phyloP scores from a whole-genome alignment of 2,888 invertebrate genomes.

The Xanthorhoe designata region DNA sequence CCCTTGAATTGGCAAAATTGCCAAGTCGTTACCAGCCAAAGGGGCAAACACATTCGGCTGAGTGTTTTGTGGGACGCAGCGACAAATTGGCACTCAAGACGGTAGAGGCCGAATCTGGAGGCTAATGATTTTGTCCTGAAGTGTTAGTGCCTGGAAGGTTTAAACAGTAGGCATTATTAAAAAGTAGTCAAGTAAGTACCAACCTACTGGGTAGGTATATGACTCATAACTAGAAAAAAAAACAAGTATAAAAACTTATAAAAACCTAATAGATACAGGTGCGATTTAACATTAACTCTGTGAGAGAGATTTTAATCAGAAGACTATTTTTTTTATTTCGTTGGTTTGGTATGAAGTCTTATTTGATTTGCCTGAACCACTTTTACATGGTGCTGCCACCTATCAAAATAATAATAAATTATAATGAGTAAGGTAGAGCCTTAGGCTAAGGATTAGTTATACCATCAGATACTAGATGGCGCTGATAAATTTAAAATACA shows the following conservation, averaged over 20 bases:
- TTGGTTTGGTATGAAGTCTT: no score
- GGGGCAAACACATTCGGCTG: slow-evolving; percentile 70
- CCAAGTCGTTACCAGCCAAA: slow-evolving; percentile 56
- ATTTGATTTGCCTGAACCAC: not conserved
- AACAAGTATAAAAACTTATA: no score
- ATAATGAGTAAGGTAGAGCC: not conserved
- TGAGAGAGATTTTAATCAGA: no score
- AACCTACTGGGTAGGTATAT: no score
- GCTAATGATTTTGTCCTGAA: slow-evolving; percentile 57
- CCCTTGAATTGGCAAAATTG: slow-evolving; percentile 71
- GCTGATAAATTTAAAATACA: not conserved
- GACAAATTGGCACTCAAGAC: slow-evolving; percentile 76
- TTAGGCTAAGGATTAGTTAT: not conserved
- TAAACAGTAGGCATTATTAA: no score
- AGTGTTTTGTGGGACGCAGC: slow-evolving; percentile 67
- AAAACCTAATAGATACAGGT: no score
- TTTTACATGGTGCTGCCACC: slow-evolving; percentile 40
- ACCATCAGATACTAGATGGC: slow-evolving; percentile 14
- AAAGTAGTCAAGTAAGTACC: no score
- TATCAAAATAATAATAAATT: slow-evolving; percentile 12
- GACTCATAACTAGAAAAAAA: no score
- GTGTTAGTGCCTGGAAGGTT: slow-evolving; percentile 36
- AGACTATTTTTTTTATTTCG: not conserved
- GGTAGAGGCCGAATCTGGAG: slow-evolving; percentile 46
- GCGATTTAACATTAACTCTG: no score